These are phyloP conservation scores for Mormyrus iriodes DNA, from an alignment of 2,113 vertebrate species.

Conservation along the genomic window DNA sequence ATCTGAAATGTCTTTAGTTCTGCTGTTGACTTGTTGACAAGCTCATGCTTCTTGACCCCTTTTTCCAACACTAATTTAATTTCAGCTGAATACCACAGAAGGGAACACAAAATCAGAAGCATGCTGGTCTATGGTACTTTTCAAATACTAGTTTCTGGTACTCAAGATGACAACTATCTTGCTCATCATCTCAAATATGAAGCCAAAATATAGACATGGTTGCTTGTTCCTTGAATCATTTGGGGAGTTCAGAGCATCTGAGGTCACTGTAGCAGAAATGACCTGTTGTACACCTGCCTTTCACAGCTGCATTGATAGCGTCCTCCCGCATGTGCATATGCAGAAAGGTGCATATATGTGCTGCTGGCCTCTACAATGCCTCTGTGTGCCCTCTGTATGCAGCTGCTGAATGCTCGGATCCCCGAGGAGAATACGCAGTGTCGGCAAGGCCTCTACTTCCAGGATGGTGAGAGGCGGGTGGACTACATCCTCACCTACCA, in stretches of 20 bases:
- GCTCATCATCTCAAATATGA: not conserved
- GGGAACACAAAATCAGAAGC: not conserved
- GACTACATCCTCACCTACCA: constrained; percentile 89
- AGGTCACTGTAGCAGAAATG: not conserved
- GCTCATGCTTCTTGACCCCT: not conserved
- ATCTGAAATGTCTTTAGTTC: not conserved
- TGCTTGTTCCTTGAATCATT: not conserved
- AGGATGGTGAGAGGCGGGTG: constrained; percentile 83
- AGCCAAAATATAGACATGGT: not conserved
- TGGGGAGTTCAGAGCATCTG: not conserved
- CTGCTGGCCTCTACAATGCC: constrained; percentile 19
- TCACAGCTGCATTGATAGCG: not conserved
- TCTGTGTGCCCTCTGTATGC: constrained; percentile 16
- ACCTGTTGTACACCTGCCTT: not conserved
- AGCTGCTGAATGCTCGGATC: constrained; percentile 79
- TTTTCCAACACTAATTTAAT: not conserved
- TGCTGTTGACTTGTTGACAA: not conserved
- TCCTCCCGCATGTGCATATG: not conserved
- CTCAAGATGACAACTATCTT: not conserved
- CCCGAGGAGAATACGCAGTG: constrained; percentile 73
- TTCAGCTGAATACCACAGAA: not conserved
- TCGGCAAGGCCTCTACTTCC: constrained; percentile 83
- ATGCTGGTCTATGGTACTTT: not conserved
- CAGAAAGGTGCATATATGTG: not conserved
- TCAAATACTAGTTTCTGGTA: not conserved